Percentiles rank a stretch among this genome's conserved stretches.
Conservation (phyloP, 2,113 vertebrate genomes). For the Salvator merianae region DNA sequence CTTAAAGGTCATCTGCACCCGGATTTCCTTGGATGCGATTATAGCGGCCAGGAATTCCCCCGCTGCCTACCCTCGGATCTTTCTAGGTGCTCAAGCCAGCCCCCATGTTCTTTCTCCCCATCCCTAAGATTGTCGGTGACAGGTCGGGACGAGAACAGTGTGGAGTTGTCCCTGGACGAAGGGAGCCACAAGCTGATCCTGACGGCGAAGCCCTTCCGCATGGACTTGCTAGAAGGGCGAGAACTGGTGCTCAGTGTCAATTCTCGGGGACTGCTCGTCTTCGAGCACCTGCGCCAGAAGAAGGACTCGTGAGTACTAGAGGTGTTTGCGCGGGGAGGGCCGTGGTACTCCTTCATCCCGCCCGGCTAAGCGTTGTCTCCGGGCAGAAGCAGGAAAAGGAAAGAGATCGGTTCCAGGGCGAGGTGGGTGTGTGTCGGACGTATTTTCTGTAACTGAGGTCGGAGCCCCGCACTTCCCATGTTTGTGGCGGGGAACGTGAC, state of each 20-base stretch:
- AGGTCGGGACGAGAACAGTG: slow-evolving; percentile 84
- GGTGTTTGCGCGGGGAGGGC: neutral
- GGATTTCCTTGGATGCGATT: neutral
- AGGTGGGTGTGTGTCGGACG: neutral
- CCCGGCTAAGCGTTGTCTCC: neutral
- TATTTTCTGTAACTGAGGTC: too few relatives aligned
- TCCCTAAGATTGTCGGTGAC: slow-evolving; percentile 79
- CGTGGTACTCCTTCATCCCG: neutral
- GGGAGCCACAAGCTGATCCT: slow-evolving; percentile 84
- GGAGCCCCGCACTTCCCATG: neutral
- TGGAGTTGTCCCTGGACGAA: slow-evolving; percentile 82
- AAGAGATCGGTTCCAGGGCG: neutral
- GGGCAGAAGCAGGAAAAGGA: neutral
- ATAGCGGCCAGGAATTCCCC: neutral
- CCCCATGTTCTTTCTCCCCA: too few relatives aligned
- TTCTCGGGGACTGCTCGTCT: slow-evolving; percentile 86
- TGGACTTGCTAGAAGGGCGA: slow-evolving; percentile 86
- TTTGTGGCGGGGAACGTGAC: neutral
- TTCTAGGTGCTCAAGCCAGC: neutral
- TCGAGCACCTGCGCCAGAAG: slow-evolving; percentile 87
- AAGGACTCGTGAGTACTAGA: slow-evolving; percentile 88
- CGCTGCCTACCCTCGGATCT: neutral
- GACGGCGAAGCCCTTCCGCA: slow-evolving; percentile 85
- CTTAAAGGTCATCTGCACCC: neutral
- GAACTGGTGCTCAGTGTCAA: slow-evolving; percentile 90